Conservation (phyloP, 1,140 invertebrate genomes). For the Linepithema humile region DNA sequence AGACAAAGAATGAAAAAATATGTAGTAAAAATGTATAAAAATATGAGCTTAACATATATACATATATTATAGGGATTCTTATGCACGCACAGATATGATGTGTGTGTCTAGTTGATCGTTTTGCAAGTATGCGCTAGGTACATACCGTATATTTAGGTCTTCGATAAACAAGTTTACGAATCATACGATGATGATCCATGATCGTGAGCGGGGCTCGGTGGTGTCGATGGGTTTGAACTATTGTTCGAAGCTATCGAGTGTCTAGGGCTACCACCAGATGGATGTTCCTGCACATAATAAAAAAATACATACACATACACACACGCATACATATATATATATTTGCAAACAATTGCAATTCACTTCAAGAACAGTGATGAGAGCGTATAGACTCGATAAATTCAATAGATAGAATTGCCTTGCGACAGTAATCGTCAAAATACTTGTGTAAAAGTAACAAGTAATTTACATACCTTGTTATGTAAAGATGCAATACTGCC, state of each 20-base stretch:
- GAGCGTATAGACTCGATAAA: not conserved
- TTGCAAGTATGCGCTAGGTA: constrained; percentile 26
- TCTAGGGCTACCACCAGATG: constrained; percentile 87
- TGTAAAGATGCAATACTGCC: constrained; percentile 91
- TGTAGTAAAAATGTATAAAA: constrained; percentile 11
- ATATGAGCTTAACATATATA: constrained; percentile 38
- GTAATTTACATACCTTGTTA: constrained; percentile 85
- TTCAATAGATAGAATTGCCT: not conserved
- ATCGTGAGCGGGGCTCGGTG: constrained; percentile 90
- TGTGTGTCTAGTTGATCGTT: constrained; percentile 19
- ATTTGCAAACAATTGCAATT: no score
- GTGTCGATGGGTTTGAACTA: constrained; percentile 91
- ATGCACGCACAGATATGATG: not conserved
- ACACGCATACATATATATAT: not conserved
- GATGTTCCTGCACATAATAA: constrained; percentile 80
- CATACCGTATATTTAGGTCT: constrained; percentile 34
- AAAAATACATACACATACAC: not conserved
- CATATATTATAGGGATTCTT: constrained; percentile 22
- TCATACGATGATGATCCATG: constrained; percentile 90
- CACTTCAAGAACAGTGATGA: no score
- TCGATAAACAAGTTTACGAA: constrained; percentile 77
- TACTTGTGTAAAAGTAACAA: not conserved
- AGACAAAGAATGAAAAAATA: constrained; percentile 9
- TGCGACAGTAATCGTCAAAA: not conserved
- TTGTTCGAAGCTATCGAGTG: constrained; percentile 93